Base-by-base conservation (phyloP, 2,113 vertebrate genomes). In the Oenanthe oenanthe region DNA sequence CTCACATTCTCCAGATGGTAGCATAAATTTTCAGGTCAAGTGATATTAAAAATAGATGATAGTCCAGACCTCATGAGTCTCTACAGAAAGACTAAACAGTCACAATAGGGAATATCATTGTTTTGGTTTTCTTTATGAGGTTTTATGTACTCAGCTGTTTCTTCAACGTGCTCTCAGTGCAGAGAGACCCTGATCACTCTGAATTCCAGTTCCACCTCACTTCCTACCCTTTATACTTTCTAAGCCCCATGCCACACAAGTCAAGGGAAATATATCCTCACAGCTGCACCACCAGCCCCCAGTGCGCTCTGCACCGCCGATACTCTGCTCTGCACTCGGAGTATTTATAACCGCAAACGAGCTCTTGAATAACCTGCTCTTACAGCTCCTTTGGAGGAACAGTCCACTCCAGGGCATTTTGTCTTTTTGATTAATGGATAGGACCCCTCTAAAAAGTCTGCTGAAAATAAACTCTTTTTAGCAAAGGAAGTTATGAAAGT, bases 1-100 rank as follows among this genome's bases (percentile, higher is more conserved):
- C 60, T 88, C 85, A 96, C 97, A 92, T 97, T 98, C 97, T 97
- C 97, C 98, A 98, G 98, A 98, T 98, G 98, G 98, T 97, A 97
- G 95, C 97, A 97, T 98, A 97, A 97, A 97, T 98, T 97, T 98
- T 98, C 98, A 98, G 98, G 98, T 98, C 98, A 98, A 98, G 97
- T 98, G 98, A 98, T 98, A 98, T 98, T 98, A 98, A 98, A 98
- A 98, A 97, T 98, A 98, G 98, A 99, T 98, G 98, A 98, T 98
- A 98, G 96, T 94, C 96, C 94, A 95, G 96, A 97, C 97, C 97
- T 97, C 97, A 96, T 93, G 97, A 98, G 96, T 97, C 98, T 98
- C 98, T 97, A 91, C 97, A 98, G 98, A 98, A 98, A 99, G 99
- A 99, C 99, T 99, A 99, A 99, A 99, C 99, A 99, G 98, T 98